Evolutionary conservation across 2,888 invertebrate genomes (phyloP).

Genomic region (Galerucella pusilla): DNA sequence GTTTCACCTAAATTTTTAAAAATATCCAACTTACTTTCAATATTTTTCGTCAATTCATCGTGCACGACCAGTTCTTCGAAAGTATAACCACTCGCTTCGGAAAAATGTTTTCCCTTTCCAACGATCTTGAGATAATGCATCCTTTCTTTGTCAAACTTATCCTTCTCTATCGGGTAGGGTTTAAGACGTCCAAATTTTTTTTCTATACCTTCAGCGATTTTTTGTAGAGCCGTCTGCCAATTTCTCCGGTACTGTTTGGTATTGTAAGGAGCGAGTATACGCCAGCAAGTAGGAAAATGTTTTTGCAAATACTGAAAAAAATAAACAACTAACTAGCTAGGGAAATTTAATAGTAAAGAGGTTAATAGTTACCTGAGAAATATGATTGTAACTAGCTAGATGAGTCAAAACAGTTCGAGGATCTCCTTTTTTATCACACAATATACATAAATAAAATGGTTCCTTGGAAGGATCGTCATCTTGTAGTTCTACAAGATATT

Average conservation of each 20-base stretch:
- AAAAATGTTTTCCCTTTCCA: conserved; percentile 74
- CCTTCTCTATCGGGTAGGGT: conserved; percentile 75
- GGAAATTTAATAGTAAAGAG: neutral
- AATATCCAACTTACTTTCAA: conserved; percentile 47
- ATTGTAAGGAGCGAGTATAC: conserved; percentile 71
- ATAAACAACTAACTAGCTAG: conserved; percentile 5
- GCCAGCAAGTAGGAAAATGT: conserved; percentile 73
- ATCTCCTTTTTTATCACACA: conserved; percentile 84
- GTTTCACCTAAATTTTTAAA: neutral
- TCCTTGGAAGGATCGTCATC: conserved; percentile 74
- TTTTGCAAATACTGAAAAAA: conserved; percentile 74
- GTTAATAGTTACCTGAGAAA: conserved; percentile 56
- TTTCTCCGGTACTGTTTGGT: conserved; percentile 70
- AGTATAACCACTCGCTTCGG: conserved; percentile 69
- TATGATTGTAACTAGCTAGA: conserved; percentile 81
- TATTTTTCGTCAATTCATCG: conserved; percentile 59
- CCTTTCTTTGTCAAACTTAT: conserved; percentile 76
- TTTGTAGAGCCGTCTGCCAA: conserved; percentile 67
- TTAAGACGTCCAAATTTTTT: conserved; percentile 77
- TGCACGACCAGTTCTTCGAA: conserved; percentile 68
- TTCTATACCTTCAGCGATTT: conserved; percentile 76
- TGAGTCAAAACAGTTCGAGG: conserved; percentile 83
- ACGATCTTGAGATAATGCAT: conserved; percentile 73
- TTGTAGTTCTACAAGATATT: conserved; percentile 81
- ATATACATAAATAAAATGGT: conserved; percentile 79